Evolutionary conservation across 1,140 invertebrate genomes (phyloP).

Genomic region (Magallana angulata): DNA sequence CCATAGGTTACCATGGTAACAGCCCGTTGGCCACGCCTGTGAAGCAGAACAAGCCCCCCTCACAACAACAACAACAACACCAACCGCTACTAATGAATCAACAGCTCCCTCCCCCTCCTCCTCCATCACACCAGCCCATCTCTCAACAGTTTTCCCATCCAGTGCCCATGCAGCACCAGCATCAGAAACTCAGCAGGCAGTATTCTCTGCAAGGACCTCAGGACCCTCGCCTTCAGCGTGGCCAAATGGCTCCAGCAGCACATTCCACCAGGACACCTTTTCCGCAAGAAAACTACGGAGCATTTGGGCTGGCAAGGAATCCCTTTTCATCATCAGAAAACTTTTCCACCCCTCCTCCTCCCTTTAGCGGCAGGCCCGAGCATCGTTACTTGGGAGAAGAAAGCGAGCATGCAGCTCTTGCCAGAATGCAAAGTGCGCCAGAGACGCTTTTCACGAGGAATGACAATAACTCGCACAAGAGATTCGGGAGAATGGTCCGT

Average conservation of each 20-base stretch:
- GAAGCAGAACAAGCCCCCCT: slow-evolving; percentile 21
- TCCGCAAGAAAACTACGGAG: slow-evolving; percentile 4
- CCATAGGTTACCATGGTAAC: slow-evolving; percentile 40
- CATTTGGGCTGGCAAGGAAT: background rate
- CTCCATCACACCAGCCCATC: slow-evolving; percentile 19
- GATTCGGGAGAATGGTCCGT: slow-evolving; percentile 59
- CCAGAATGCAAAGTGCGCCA: slow-evolving; percentile 69
- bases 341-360: background rate
- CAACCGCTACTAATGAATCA: slow-evolving; percentile 26
- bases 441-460: slow-evolving; percentile 48
- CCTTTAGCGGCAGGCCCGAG: background rate
- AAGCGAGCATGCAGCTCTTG: slow-evolving; percentile 58
- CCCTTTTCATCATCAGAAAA: background rate
- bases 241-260: slow-evolving; percentile 20
- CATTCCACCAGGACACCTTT: slow-evolving; percentile 52
- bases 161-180: slow-evolving; percentile 82
- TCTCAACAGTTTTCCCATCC: slow-evolving; percentile 47
- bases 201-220: slow-evolving; percentile 89
- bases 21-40: slow-evolving; percentile 44
- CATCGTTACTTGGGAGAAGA: background rate
- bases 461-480: slow-evolving; percentile 12
- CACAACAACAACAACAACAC: slow-evolving; percentile 38
- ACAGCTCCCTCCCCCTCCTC: slow-evolving; percentile 11
- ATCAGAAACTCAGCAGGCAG: slow-evolving; percentile 89
- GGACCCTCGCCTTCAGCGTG: slow-evolving; percentile 84